phyloP scores from a whole-genome alignment of 2,113 vertebrate genomes.

The Romanogobio albipinnatus region DNA sequence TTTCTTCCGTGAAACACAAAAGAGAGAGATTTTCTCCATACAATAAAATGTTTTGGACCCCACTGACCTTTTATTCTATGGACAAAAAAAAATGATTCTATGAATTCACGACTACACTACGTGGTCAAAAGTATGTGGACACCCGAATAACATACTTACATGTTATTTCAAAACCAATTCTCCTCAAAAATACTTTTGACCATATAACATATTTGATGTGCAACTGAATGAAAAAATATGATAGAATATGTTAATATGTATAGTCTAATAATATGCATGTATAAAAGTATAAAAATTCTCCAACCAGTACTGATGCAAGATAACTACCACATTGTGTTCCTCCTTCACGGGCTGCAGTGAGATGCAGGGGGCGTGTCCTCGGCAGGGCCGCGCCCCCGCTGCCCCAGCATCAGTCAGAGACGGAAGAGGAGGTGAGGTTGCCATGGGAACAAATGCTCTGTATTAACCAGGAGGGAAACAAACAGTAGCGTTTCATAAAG shows the following conservation, averaged over 20 bases:
- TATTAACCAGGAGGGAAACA: slow-evolving; percentile 81
- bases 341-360: slow-evolving; percentile 21
- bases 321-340: slow-evolving; percentile 3
- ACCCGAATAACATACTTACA: too few relatives aligned
- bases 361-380: slow-evolving; percentile 38
- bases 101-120: too few relatives aligned
- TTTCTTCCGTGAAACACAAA: not conserved
- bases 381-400: slow-evolving; percentile 33
- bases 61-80: too few relatives aligned
- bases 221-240: too few relatives aligned
- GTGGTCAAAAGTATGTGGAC: too few relatives aligned
- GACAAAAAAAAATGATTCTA: too few relatives aligned
- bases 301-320: not conserved
- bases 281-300: not conserved
- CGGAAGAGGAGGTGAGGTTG: slow-evolving; percentile 71
- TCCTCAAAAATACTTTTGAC: too few relatives aligned
- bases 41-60: too few relatives aligned
- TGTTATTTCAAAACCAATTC: too few relatives aligned
- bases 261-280: too few relatives aligned
- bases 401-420: slow-evolving; percentile 51
- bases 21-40: not conserved
- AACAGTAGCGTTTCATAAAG: slow-evolving; percentile 67
- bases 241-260: too few relatives aligned
- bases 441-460: slow-evolving; percentile 79
- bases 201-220: too few relatives aligned